phyloP scores from a whole-genome alignment of 2,113 vertebrate species.

The Xenopus borealis region DNA sequence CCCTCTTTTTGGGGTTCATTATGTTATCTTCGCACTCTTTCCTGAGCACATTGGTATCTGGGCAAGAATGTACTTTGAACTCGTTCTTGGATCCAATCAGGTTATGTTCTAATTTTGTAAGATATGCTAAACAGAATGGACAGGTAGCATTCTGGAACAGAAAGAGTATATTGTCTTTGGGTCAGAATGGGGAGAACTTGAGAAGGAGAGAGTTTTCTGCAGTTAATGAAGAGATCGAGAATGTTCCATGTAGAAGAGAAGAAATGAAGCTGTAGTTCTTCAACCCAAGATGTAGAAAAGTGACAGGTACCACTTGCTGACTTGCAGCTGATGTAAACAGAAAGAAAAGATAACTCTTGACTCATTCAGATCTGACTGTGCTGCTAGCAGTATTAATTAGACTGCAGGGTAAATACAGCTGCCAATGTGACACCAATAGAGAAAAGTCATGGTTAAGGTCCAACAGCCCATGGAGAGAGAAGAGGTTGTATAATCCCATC shows the following conservation, averaged over 20 bases:
- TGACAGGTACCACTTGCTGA: not conserved
- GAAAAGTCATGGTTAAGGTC: not conserved
- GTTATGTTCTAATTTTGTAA: constrained; percentile 23
- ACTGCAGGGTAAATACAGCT: not conserved
- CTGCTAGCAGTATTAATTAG: too few species aligned
- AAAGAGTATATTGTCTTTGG: too few species aligned
- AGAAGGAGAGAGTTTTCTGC: too few species aligned
- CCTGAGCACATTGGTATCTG: constrained; percentile 47
- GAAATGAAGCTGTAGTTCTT: too few species aligned
- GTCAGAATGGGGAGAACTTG: too few species aligned
- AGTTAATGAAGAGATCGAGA: too few species aligned
- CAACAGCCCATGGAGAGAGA: not conserved
- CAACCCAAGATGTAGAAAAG: not conserved
- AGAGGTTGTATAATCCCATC: not conserved
- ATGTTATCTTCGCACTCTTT: constrained; percentile 54
- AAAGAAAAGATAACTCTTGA: not conserved
- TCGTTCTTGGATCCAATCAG: constrained; percentile 61
- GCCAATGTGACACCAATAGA: not conserved
- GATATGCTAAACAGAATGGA: too few species aligned
- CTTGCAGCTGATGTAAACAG: not conserved
- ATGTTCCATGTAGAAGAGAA: too few species aligned
- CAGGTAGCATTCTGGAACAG: not conserved
- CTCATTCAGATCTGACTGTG: not conserved
- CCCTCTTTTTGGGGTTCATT: constrained; percentile 61
- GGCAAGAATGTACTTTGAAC: constrained; percentile 53